Conservation (phyloP, 2,113 vertebrate species). For the Chamaea fasciata region DNA sequence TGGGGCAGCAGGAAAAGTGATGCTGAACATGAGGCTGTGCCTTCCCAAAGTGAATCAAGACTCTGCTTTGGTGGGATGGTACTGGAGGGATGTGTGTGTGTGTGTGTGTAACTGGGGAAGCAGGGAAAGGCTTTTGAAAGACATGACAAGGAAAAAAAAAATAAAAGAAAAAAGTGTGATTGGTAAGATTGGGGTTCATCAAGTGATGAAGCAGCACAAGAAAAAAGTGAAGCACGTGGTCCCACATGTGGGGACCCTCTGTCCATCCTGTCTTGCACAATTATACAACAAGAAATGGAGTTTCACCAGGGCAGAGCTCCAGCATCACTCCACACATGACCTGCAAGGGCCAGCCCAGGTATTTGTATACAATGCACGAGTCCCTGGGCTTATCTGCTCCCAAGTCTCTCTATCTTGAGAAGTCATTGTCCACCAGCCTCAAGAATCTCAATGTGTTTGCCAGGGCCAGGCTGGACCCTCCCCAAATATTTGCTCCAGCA, state of each 20-base stretch:
- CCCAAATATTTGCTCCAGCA: constrained; percentile 13
- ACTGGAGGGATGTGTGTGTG: not conserved
- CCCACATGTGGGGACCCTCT: fast-evolving
- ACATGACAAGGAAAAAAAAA: not conserved
- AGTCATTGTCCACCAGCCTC: not conserved
- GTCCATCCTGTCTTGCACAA: not conserved
- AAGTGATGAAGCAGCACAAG: not conserved
- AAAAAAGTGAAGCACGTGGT: fast-evolving
- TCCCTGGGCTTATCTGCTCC: constrained; percentile 8
- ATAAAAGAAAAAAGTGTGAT: not conserved
- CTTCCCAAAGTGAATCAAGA: not conserved
- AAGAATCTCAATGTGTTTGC: not conserved
- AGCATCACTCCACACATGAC: not conserved
- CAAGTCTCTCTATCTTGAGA: not conserved
- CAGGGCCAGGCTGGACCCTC: not conserved
- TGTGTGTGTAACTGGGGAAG: not conserved
- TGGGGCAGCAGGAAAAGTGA: not conserved
- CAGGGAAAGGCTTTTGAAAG: not conserved
- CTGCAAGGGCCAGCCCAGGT: fast-evolving
- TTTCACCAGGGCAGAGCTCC: not conserved
- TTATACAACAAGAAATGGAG: not conserved
- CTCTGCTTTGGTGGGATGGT: not conserved
- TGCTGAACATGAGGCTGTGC: not conserved
- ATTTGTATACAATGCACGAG: constrained; percentile 30
- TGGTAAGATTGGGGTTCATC: fast-evolving